A percentile compares a stretch with the other conserved stretches of the same genome.
phyloP scores from a whole-genome alignment of 2,888 invertebrate genomes.

The Philonicus albiceps region DNA sequence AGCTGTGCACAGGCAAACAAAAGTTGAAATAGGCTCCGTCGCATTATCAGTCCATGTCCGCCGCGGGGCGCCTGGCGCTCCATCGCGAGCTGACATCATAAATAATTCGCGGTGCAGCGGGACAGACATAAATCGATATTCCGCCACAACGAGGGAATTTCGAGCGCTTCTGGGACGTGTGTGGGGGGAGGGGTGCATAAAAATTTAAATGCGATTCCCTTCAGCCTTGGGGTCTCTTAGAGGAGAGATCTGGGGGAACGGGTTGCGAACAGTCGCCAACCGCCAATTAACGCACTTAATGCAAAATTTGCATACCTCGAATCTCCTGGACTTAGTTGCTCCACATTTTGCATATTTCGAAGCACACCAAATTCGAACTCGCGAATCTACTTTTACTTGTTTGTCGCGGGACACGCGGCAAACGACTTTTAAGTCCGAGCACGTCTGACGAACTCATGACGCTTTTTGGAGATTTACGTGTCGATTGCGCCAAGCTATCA shows the following conservation, averaged over 20 bases:
- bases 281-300: background rate
- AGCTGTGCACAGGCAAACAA: background rate
- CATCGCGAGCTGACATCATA: background rate
- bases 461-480: background rate
- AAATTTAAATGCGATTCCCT: background rate
- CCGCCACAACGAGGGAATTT: background rate
- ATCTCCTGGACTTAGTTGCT: background rate
- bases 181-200: too few relatives aligned
- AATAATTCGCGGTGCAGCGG: background rate
- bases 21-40: background rate
- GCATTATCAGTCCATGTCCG: background rate
- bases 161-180: background rate
- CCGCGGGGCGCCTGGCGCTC: background rate
- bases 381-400: background rate
- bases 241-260: background rate
- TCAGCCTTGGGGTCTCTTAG: background rate
- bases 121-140: background rate
- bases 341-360: background rate
- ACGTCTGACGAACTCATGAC: background rate
- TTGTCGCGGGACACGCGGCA: background rate
- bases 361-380: background rate
- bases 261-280: background rate
- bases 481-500: background rate
- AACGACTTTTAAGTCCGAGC: background rate
- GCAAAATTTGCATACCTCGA: background rate